These are phyloP conservation scores for Artibeus lituratus DNA, from an alignment of 2,797 vertebrate species.

Conservation along the genomic window DNA sequence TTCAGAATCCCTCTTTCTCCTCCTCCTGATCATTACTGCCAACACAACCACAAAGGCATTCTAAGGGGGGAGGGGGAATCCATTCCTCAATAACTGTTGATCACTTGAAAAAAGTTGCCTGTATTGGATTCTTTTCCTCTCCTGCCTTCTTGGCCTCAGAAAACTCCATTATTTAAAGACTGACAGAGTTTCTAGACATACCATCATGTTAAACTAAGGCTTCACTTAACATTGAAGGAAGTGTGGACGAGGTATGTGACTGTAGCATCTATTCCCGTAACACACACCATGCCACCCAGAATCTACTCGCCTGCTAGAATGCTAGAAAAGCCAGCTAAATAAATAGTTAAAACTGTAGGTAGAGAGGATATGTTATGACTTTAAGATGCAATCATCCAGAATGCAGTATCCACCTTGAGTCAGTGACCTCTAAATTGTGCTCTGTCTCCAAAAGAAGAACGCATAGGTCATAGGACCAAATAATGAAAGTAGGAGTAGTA, in stretches of 20 bases:
- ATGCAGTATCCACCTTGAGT: neutral
- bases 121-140: neutral
- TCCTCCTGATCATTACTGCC: neutral
- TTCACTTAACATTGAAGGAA: neutral
- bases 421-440: neutral
- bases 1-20: neutral
- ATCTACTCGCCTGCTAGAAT: neutral
- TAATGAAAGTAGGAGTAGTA: neutral
- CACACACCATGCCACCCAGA: neutral
- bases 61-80: neutral
- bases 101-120: neutral
- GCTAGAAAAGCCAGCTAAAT: neutral
- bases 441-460: neutral
- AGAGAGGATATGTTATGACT: neutral
- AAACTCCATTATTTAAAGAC: neutral
- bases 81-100: neutral
- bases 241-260: too few relatives aligned
- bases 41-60: neutral
- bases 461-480: too few relatives aligned
- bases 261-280: neutral
- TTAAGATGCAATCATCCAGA: neutral
- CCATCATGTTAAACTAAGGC: neutral
- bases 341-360: neutral
- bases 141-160: neutral
- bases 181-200: neutral